Conservation (phyloP, 2,113 vertebrate genomes). For the Steatornis caripensis region DNA sequence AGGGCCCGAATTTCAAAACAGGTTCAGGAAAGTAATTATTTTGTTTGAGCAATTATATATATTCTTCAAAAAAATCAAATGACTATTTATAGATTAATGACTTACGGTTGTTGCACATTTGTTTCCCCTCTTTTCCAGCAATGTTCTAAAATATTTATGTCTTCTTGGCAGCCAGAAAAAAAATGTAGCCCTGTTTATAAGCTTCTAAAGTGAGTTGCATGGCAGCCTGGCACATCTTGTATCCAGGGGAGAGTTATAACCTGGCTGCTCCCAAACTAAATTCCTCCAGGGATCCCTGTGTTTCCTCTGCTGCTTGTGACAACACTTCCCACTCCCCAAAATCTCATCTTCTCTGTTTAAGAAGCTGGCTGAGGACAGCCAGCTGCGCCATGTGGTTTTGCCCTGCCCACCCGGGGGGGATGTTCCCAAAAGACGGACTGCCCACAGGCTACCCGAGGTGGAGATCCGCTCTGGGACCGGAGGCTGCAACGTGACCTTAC, state of each 20-base stretch:
- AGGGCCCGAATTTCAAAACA: neutral
- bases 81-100: neutral
- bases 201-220: neutral
- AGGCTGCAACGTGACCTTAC: neutral
- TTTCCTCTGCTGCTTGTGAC: neutral
- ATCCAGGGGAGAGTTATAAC: neutral
- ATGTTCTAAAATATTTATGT: neutral
- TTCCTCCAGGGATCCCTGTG: neutral
- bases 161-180: neutral
- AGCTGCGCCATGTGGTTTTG: neutral
- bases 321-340: neutral
- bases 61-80: neutral
- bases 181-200: neutral
- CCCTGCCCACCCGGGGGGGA: neutral
- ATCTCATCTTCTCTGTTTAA: neutral
- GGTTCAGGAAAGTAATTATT: neutral
- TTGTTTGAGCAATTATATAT: neutral
- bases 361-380: neutral
- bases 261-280: neutral
- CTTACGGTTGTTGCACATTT: neutral
- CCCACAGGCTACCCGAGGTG: fast-evolving
- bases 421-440: neutral
- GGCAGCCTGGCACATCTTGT: neutral
- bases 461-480: fast-evolving
- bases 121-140: neutral